Evolutionary conservation across 2,797 vertebrate genomes (phyloP).

Genomic region (Microhierax caerulescens): DNA sequence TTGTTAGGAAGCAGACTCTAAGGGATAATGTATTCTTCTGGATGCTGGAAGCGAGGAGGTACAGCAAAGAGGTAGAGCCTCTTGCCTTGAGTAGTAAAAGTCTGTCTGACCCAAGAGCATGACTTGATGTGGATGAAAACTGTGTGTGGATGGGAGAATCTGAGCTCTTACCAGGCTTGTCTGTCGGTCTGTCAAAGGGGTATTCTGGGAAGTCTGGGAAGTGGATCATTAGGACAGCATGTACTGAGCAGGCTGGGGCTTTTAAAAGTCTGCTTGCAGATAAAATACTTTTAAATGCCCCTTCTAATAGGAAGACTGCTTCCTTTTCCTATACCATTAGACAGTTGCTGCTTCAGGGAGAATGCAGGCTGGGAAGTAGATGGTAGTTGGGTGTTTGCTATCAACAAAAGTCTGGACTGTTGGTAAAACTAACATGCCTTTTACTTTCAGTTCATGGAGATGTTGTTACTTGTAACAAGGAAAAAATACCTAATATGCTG

Average conservation of each 20-base stretch:
- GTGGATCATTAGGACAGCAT: background rate
- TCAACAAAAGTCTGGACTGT: background rate
- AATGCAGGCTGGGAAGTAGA: accelerated
- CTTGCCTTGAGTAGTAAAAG: background rate
- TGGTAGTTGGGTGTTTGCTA: background rate
- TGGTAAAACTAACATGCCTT: background rate
- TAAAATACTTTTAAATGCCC: background rate
- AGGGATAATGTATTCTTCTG: background rate
- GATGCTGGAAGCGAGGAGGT: background rate
- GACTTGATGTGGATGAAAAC: background rate
- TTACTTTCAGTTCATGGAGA: background rate
- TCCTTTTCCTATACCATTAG: background rate
- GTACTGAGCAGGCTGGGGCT: background rate
- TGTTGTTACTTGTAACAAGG: background rate
- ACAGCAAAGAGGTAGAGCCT: background rate
- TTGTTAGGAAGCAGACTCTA: background rate
- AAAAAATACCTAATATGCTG: background rate
- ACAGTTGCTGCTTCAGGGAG: background rate
- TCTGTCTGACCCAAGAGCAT: background rate
- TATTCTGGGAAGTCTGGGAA: background rate
- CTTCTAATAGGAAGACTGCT: background rate
- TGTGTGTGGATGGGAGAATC: background rate
- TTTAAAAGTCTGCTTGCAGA: background rate
- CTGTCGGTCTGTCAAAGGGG: background rate
- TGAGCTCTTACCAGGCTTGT: background rate